Base-by-base conservation (phyloP, 2,888 invertebrate species). In the Nomada hirtipes region DNA sequence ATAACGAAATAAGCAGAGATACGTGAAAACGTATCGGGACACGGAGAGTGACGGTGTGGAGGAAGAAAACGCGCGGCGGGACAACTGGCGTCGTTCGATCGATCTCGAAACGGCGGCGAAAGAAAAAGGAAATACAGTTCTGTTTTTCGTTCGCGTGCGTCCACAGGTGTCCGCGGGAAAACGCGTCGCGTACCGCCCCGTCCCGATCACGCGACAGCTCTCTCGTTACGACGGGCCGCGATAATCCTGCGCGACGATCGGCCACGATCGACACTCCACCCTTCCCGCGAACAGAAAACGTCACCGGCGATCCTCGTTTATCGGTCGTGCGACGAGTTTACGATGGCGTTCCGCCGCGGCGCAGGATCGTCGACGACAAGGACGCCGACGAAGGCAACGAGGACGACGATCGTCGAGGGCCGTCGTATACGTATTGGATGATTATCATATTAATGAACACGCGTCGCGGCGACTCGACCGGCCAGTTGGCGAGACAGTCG, bases 371-470 rank as follows among this genome's bases (percentile, higher is more conserved):
- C 72, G 47, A 61, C 76, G 61, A 60, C 60, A 61, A 50, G 73
- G 57, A 76, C 69, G 65, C 61, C 7, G 71, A 64, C 64, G 72
- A 82, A 47, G 83, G 79, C 79, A 76, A 77, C 64, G 50, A 82
- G 47, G 67, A 74, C 47, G 61, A 79, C 50, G 79, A 83, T 82
- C 85, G 69, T 85, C 81, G 57, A 85, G 86, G 77, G 85, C 75
- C 87, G 82, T 64, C 87, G 88, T 83, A 88, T 86, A 84, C 87
- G 86, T 77, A 86, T 86, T 70, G 88, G 90, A 90, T 90, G 88
- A 91, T 91, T 91, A 91, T 90, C 92, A 88, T 90, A 91, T 90
- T 90, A 89, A 92, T 89, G 90, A 89, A 86, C 75, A 79, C 82
- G 77, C 84, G 87, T 72, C 83, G 81, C 83, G 64, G 72, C 79